Evolutionary conservation across 2,797 vertebrate genomes (phyloP), one percentile per base, ranked within the genome.

Genomic region (Rhyacichthys aspro): DNA sequence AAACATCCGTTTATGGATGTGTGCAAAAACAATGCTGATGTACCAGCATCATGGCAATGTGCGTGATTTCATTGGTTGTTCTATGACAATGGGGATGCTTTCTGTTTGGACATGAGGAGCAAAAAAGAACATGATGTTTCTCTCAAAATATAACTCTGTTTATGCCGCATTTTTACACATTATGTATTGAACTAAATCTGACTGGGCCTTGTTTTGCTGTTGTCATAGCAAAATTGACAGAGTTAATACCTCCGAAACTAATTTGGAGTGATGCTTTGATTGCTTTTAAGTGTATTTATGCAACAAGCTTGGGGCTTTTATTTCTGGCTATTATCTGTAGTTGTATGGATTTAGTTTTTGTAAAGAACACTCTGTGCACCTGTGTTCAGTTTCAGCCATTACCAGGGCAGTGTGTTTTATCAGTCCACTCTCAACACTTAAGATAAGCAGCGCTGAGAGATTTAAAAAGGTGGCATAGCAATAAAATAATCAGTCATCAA

Each of bases 1-100:
- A 87, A 86, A 89, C 78, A 82, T 86, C 85, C 88, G 85, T 91
- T 90, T 89, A 88, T 76, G 86, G 86, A 91, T 84, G 85, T 86
- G 76, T 81, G 75, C 72, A 66, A 78, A 55, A 83, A 82, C 44
- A 57, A 75, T 80, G 69, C 57, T 46, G 45, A 78, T 82, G 52
- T 8, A 74, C 58, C 62, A 41, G 64, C 64, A 74, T 86, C 82
- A 17, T 58, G 52, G 17, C 42, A 8, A 7, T 28, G 23, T 1
- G 54, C 3, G 15, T 2, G 15, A 75, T 50, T 43, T 16, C 52
- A 74, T 56, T 68, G 76, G 77, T 69, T 60, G 68, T n/a, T 50
- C 46, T 3, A 4, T 39, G 49, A 58, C 66, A 54, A 52, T 41
- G 52, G 41, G 14, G 28, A 53, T 0, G 54, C 56, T 72, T 56